Percentiles rank a stretch among this genome's conserved stretches.
These are phyloP conservation scores for Otus sunia DNA, from an alignment of 2,113 vertebrate genomes.

Conservation along the genomic window DNA sequence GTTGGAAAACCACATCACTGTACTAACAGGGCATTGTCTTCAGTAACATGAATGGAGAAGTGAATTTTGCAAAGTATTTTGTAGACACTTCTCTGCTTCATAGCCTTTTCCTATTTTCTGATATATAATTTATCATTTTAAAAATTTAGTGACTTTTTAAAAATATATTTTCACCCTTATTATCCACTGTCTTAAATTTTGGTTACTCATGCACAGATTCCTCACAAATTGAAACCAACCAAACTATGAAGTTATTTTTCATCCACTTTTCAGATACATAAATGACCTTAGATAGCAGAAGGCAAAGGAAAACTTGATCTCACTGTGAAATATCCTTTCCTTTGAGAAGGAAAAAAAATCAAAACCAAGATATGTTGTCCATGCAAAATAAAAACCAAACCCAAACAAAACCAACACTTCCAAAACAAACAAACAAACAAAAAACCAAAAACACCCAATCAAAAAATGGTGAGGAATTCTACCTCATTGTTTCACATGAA, in stretches of 20 bases:
- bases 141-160: not conserved
- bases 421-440: too few species aligned
- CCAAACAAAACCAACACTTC: not conserved
- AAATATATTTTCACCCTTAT: not conserved
- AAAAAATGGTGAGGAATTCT: not conserved
- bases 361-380: fast-evolving
- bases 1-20: not conserved
- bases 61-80: not conserved
- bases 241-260: not conserved
- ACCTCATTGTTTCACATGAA: not conserved
- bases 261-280: not conserved
- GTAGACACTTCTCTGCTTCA: not conserved
- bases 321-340: not conserved
- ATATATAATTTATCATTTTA: not conserved
- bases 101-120: not conserved
- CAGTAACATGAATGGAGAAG: not conserved
- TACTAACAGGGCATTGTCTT: not conserved
- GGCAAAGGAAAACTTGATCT: not conserved
- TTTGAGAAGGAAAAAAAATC: not conserved
- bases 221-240: not conserved
- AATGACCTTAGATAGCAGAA: not conserved
- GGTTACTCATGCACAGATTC: not conserved
- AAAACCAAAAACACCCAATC: not conserved
- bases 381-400: not conserved
- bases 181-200: not conserved